A percentile compares a stretch with the other conserved stretches of the same genome.
Conservation (phyloP, 2,113 vertebrate genomes). For the Pteronura brasiliensis region DNA sequence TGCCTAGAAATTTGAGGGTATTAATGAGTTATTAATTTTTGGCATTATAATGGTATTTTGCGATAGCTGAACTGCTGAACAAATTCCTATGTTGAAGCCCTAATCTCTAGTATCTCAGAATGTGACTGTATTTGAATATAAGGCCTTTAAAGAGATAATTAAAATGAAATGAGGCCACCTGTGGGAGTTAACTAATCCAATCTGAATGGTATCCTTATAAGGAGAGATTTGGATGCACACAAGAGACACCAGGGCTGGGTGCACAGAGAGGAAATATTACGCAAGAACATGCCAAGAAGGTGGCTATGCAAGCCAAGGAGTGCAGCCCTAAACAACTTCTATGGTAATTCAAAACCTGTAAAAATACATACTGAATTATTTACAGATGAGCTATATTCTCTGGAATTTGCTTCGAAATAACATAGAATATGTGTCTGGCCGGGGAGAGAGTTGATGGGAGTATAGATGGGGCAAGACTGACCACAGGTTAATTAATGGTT, state of each 20-base stretch:
- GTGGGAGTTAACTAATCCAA: neutral
- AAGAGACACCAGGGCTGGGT: neutral
- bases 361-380: neutral
- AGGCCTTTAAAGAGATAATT: neutral
- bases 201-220: neutral
- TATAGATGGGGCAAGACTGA: neutral
- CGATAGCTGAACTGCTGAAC: neutral
- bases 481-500: neutral
- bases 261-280: neutral
- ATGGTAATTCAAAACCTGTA: neutral
- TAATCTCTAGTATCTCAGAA: neutral
- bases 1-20: neutral
- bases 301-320: neutral
- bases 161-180: neutral
- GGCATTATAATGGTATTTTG: neutral
- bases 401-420: neutral
- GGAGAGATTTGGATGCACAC: neutral
- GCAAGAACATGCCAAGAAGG: neutral
- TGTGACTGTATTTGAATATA: neutral
- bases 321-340: neutral
- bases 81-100: neutral
- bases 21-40: neutral
- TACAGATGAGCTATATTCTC: neutral
- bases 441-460: neutral
- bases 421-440: neutral